A percentile compares a stretch with the other conserved stretches of the same genome.
phyloP scores from a whole-genome alignment of 2,888 invertebrate genomes.

The Drosophila diplacantha region DNA sequence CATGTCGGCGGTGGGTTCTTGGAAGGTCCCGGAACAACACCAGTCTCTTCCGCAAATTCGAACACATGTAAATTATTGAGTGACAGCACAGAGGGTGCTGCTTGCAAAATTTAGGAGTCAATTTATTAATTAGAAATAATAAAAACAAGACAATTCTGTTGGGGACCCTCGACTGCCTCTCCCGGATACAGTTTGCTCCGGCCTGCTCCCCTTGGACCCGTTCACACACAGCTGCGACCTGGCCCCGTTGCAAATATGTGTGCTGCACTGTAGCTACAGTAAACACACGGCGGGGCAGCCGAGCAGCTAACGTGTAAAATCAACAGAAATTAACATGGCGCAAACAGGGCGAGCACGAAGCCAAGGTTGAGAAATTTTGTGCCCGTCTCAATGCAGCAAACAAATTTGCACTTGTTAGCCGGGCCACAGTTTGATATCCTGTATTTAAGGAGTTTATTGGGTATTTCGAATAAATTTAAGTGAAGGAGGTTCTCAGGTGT shows the following conservation, averaged over 20 bases:
- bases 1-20: not conserved
- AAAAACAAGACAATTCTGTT: not conserved
- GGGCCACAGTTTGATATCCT: slow-evolving; percentile 13
- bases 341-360: slow-evolving; percentile 37
- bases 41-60: not conserved
- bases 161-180: slow-evolving; percentile 3
- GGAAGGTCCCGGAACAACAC: not conserved
- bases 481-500: no score
- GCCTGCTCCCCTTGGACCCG: slow-evolving; percentile 6
- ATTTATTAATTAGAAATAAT: not conserved
- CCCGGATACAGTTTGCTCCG: not conserved
- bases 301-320: slow-evolving; percentile 43
- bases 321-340: slow-evolving; percentile 54
- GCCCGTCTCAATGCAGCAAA: slow-evolving; percentile 48
- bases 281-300: slow-evolving; percentile 26
- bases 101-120: not conserved
- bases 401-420: slow-evolving; percentile 60
- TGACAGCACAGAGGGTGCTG: not conserved
- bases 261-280: slow-evolving; percentile 27
- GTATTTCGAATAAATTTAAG: not conserved
- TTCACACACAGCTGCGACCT: slow-evolving; percentile 40
- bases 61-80: not conserved
- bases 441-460: no score
- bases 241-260: slow-evolving; percentile 21
- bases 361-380: slow-evolving; percentile 37